These are phyloP conservation scores for Acropternis orthonyx DNA, from an alignment of 2,797 vertebrate genomes.

Conservation along the genomic window DNA sequence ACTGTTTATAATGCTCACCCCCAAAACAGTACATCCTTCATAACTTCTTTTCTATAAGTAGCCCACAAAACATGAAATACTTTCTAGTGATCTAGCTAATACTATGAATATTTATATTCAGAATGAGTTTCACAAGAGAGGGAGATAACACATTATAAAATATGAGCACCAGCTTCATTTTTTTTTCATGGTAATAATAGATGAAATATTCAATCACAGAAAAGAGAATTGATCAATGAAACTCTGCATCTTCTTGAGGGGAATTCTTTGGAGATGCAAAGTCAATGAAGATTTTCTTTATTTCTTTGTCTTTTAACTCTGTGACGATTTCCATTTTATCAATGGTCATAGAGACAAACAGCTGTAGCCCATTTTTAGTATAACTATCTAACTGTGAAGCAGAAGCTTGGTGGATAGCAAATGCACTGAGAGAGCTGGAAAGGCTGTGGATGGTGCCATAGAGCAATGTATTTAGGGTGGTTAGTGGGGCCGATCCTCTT, in stretches of 20 bases:
- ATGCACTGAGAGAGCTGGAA: not conserved
- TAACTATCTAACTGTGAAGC: not conserved
- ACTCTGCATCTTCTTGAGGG: not conserved
- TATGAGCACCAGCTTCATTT: not conserved
- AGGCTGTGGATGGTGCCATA: not conserved
- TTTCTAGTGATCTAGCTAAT: not conserved
- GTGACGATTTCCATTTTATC: not conserved
- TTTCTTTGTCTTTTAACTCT: not conserved
- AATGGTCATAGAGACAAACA: not conserved
- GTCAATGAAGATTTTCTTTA: not conserved
- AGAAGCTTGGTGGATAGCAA: not conserved
- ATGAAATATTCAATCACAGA: conserved; percentile 15
- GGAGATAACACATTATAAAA: conserved; percentile 27
- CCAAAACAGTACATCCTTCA: not conserved
- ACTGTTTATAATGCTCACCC: not conserved
- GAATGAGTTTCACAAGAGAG: not conserved
- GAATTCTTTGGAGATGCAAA: conserved; percentile 1
- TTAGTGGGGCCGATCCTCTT: not conserved
- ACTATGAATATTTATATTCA: conserved; percentile 9
- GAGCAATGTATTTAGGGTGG: not conserved
- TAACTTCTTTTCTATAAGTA: not conserved
- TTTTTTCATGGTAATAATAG: not conserved
- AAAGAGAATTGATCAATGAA: conserved; percentile 7
- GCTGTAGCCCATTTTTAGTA: not conserved
- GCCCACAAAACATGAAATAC: not conserved